A percentile compares a stretch with the other conserved stretches of the same genome.
Evolutionary conservation across 2,888 invertebrate genomes (phyloP).

Genomic region (Vanessa cardui): DNA sequence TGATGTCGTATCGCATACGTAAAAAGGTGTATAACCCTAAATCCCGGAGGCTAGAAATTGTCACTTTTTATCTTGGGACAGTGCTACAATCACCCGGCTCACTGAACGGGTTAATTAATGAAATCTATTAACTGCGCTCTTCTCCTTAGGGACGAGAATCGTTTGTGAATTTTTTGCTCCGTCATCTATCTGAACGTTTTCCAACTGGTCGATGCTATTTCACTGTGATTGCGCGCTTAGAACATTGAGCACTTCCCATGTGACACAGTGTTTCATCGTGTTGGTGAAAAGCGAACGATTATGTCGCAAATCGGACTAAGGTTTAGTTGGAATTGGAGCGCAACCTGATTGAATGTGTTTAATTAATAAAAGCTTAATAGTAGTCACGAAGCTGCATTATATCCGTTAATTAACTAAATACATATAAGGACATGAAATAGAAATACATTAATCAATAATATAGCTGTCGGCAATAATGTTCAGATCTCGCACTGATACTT

Average conservation of each 20-base stretch:
- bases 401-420: background rate
- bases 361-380: slow-evolving; percentile 19
- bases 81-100: slow-evolving; percentile 79
- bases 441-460: no score
- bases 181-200: slow-evolving; percentile 65
- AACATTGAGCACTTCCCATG: slow-evolving; percentile 38
- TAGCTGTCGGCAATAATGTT: no score
- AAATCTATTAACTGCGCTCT: slow-evolving; percentile 80
- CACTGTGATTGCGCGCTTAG: slow-evolving; percentile 43
- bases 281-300: slow-evolving; percentile 43
- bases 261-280: slow-evolving; percentile 40
- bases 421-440: background rate
- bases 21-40: slow-evolving; percentile 59
- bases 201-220: slow-evolving; percentile 54
- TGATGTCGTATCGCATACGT: slow-evolving; percentile 52
- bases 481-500: no score
- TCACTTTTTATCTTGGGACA: slow-evolving; percentile 67
- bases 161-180: slow-evolving; percentile 64
- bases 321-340: slow-evolving; percentile 26
- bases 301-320: slow-evolving; percentile 39
- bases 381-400: slow-evolving; percentile 17
- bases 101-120: slow-evolving; percentile 82
- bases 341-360: slow-evolving; percentile 33
- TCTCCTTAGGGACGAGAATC: slow-evolving; percentile 67
- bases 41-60: slow-evolving; percentile 66